Evolutionary conservation across 1,140 invertebrate species (phyloP).

Genomic region (Hesperophylax magnus): DNA sequence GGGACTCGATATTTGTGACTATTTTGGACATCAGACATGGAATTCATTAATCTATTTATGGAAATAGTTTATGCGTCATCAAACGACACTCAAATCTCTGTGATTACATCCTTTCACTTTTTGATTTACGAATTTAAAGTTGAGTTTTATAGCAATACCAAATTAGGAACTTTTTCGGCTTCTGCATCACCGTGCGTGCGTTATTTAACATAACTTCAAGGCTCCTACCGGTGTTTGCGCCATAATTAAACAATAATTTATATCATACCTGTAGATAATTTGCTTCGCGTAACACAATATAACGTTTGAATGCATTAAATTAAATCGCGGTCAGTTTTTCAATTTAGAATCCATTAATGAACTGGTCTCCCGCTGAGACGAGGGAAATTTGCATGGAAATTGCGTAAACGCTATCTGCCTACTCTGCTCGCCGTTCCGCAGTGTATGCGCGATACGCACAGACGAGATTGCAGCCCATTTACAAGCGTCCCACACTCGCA

Average conservation of each 20-base stretch:
- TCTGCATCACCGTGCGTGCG: background rate
- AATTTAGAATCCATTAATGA: constrained; percentile 47
- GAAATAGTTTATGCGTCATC: constrained; percentile 18
- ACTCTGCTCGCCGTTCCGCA: constrained; percentile 3
- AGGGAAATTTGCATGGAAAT: constrained; percentile 61
- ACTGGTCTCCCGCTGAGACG: constrained; percentile 61
- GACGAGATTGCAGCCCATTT: constrained; percentile 21
- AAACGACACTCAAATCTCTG: background rate
- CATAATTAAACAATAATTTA: constrained; percentile 49
- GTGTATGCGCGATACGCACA: constrained; percentile 24
- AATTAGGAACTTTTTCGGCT: constrained; percentile 1
- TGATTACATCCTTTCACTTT: constrained; percentile 34
- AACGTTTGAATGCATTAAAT: constrained; percentile 29
- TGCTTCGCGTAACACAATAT: background rate
- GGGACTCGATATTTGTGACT: too few species aligned
- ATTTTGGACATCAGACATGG: too few species aligned
- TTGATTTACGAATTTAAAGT: constrained; percentile 19
- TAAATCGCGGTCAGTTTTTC: constrained; percentile 36
- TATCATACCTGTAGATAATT: constrained; percentile 60
- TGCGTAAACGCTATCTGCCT: constrained; percentile 59
- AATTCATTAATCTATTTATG: too few species aligned
- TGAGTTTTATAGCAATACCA: background rate
- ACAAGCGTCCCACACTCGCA: constrained; percentile 14
- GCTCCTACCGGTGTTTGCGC: constrained; percentile 3
- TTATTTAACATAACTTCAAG: background rate